Percentiles rank a stretch among this genome's conserved stretches.
phyloP scores from a whole-genome alignment of 2,797 vertebrate genomes.

The Tokudaia muenninki region DNA sequence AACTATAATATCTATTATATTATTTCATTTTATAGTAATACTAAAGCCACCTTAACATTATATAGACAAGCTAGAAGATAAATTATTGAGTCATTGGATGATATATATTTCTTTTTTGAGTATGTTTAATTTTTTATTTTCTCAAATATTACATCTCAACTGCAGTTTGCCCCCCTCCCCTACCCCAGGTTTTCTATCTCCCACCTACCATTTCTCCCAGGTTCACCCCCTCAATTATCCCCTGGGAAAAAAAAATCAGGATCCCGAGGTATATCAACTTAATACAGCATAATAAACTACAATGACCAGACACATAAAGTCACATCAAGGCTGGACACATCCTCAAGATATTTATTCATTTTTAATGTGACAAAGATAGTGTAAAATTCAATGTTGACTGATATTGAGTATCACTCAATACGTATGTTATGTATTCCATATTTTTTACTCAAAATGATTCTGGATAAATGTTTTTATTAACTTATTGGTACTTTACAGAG shows the following conservation, averaged over 20 bases:
- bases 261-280: background rate
- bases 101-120: background rate
- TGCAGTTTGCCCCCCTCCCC: background rate
- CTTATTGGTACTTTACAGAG: background rate
- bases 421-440: background rate
- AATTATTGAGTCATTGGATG: background rate
- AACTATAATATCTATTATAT: background rate
- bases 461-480: background rate
- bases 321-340: background rate
- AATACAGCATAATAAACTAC: no score
- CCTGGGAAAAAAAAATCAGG: background rate
- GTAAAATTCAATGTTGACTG: background rate
- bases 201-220: background rate
- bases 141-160: background rate
- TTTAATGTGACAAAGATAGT: background rate
- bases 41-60: background rate
- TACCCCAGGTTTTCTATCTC: background rate
- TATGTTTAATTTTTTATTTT: background rate
- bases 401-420: background rate
- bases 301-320: no score
- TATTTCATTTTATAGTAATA: background rate
- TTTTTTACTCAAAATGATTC: background rate
- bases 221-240: background rate
- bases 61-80: background rate
- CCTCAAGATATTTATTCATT: background rate